Evolutionary conservation across 2,113 vertebrate species (phyloP).

Genomic region (Oncorhynchus gorbuscha): DNA sequence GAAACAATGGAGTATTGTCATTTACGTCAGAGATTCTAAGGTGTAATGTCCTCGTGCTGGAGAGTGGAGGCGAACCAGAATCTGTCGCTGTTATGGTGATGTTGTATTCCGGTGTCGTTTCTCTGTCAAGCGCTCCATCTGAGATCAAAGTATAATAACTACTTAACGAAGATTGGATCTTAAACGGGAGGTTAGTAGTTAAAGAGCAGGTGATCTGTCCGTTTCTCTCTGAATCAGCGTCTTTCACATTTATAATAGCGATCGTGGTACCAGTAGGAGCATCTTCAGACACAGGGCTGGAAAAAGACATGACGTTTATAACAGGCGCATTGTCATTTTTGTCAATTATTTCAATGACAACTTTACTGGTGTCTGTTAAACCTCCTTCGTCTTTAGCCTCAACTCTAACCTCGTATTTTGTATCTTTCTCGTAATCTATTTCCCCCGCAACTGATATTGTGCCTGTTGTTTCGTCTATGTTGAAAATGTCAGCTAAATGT

Average conservation of each 20-base stretch:
- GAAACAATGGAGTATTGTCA: constrained; percentile 68
- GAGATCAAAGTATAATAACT: constrained; percentile 3
- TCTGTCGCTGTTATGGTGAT: constrained; percentile 24
- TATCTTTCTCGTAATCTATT: too few species aligned
- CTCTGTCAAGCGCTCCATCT: neutral
- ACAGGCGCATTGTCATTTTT: too few species aligned
- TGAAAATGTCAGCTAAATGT: too few species aligned
- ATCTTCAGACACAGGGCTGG: too few species aligned
- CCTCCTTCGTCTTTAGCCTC: too few species aligned
- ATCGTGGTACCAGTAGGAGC: too few species aligned
- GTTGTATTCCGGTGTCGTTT: constrained; percentile 8
- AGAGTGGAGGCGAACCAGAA: constrained; percentile 25
- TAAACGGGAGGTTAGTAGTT: constrained; percentile 30
- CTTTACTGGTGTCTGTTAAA: too few species aligned
- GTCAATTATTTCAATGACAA: too few species aligned
- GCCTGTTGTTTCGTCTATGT: too few species aligned
- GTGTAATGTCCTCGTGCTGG: constrained; percentile 35
- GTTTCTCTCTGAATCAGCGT: constrained; percentile 36
- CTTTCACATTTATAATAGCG: neutral
- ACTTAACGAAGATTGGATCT: constrained; percentile 23
- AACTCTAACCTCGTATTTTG: too few species aligned
- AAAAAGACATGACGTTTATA: too few species aligned
- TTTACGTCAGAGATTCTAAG: constrained; percentile 67
- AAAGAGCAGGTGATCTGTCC: constrained; percentile 8
- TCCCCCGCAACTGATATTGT: too few species aligned